Conservation (phyloP, 2,797 vertebrate genomes). For the Lepus oiostolus region DNA sequence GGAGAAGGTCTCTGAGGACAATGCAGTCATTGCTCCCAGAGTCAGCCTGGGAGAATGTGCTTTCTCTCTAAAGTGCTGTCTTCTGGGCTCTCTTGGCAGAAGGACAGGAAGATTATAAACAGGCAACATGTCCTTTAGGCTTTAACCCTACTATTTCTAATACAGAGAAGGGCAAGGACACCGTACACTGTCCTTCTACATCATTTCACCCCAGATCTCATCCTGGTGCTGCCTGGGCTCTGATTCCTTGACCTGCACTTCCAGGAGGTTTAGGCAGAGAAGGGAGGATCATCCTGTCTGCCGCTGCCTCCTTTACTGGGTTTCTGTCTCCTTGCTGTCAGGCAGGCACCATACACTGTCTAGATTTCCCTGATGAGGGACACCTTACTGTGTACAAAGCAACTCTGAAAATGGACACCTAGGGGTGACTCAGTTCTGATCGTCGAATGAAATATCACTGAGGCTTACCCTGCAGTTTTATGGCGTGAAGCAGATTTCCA, state of each 20-base stretch:
- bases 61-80: background rate
- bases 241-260: background rate
- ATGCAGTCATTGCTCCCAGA: background rate
- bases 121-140: background rate
- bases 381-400: background rate
- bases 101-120: background rate
- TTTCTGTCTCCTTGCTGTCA: background rate
- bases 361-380: background rate
- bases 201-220: fast-evolving
- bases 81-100: background rate
- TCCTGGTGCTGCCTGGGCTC: background rate
- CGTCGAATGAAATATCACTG: background rate
- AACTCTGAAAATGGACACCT: conserved; percentile 2
- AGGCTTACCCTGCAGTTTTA: conserved; percentile 3
- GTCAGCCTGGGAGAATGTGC: background rate
- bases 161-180: background rate
- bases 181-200: background rate
- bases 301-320: background rate
- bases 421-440: background rate
- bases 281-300: background rate
- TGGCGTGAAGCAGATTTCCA: background rate
- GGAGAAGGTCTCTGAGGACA: background rate
- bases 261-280: background rate
- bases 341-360: background rate
- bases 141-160: background rate